Evolutionary conservation across 2,797 vertebrate genomes (phyloP).

Genomic region (Heteromormyrus szaboi): DNA sequence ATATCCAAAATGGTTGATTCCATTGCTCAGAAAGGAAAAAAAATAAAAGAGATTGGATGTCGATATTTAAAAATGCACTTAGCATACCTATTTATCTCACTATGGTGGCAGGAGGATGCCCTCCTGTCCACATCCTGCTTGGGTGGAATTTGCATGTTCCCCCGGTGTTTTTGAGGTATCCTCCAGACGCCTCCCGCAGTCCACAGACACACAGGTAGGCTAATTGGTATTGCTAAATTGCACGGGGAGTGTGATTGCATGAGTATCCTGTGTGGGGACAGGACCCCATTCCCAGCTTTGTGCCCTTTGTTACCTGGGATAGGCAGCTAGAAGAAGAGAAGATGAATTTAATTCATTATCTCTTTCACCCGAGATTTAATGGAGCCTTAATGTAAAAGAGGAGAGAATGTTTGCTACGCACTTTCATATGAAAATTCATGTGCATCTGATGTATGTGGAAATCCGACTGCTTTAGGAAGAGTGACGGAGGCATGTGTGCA

Average conservation of each 20-base stretch:
- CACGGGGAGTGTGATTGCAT: background rate
- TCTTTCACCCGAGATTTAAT: conserved; percentile 34
- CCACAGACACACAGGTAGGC: background rate
- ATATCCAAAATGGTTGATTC: conserved; percentile 4
- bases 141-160: background rate
- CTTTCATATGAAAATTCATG: conserved; percentile 29
- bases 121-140: background rate
- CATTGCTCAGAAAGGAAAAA: conserved; percentile 15
- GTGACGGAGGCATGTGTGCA: background rate
- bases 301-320: background rate
- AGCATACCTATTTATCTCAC: conserved; percentile 8
- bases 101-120: background rate
- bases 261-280: background rate
- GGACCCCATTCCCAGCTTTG: background rate
- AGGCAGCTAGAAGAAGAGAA: background rate
- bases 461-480: background rate
- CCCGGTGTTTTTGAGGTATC: background rate
- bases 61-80: background rate
- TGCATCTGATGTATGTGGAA: background rate
- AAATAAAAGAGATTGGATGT: conserved; percentile 21
- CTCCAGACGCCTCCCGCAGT: background rate
- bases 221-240: background rate
- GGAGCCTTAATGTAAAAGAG: conserved; percentile 19
- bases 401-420: conserved; percentile 22
- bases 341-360: background rate